These are phyloP conservation scores for Bombus pascuorum DNA, from an alignment of 1,140 invertebrate genomes.

Conservation along the genomic window DNA sequence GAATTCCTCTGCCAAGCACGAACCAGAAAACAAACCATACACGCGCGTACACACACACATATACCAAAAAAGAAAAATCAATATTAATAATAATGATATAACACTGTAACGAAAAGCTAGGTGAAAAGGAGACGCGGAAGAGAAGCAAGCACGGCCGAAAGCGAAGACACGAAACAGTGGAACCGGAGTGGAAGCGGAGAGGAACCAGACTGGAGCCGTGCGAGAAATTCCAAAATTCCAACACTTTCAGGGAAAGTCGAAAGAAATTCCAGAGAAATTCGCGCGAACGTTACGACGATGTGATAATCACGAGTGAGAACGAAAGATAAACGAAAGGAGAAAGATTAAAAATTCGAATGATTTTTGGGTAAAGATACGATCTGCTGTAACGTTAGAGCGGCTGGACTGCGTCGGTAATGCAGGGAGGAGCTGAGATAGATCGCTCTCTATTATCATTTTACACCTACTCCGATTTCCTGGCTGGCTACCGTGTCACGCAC, in stretches of 20 bases:
- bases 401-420: neutral
- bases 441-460: neutral
- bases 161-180: neutral
- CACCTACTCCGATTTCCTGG: neutral
- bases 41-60: neutral
- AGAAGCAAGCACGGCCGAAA: constrained; percentile 27
- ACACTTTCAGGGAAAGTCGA: neutral
- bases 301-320: neutral
- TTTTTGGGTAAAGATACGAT: neutral
- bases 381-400: neutral
- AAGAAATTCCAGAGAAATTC: neutral
- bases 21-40: neutral
- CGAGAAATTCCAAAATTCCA: neutral
- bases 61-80: neutral
- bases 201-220: neutral
- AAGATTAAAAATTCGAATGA: neutral
- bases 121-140: too few relatives aligned
- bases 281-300: neutral
- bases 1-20: constrained; percentile 20
- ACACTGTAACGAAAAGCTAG: neutral
- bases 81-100: neutral
- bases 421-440: neutral
- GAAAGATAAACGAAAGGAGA: too few relatives aligned
- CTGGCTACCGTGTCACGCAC: neutral
- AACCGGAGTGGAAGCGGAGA: neutral